phyloP scores from a whole-genome alignment of 2,113 vertebrate species.

The Gorsachius goisagi region DNA sequence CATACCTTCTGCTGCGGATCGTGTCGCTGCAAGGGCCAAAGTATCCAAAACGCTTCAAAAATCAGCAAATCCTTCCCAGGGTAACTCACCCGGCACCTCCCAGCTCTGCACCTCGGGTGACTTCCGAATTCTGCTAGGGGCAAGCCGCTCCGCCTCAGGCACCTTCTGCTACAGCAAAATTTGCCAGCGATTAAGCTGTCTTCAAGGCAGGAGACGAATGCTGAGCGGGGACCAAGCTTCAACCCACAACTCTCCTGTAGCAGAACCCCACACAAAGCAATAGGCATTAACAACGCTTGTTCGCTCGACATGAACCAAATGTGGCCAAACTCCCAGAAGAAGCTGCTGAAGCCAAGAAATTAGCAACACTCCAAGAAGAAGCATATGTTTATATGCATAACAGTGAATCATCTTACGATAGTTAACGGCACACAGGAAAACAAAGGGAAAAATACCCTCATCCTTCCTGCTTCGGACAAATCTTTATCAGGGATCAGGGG shows the following conservation, averaged over 20 bases:
- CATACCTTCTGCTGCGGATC: background rate
- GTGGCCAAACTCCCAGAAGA: background rate
- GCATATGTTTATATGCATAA: background rate
- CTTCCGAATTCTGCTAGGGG: background rate
- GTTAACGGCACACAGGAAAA: background rate
- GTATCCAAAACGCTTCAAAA: background rate
- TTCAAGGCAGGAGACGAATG: background rate
- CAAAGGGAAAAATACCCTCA: background rate
- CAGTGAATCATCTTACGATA: background rate
- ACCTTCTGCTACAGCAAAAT: background rate
- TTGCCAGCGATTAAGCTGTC: background rate
- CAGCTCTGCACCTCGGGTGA: background rate
- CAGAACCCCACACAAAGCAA: background rate
- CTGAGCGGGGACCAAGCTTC: background rate
- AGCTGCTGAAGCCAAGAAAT: constrained; percentile 20
- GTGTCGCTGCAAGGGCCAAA: background rate
- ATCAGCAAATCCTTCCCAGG: background rate
- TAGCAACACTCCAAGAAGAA: background rate
- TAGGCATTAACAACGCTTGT: background rate
- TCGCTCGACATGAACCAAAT: background rate
- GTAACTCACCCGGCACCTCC: background rate
- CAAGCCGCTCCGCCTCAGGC: background rate
- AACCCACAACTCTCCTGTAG: background rate
- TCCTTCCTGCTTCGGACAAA: background rate
- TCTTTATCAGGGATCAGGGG: background rate